Evolutionary conservation across 92 coral and sea anemone species (phyloP), one percentile per base, ranked within the genome.

Genomic region (Parazoanthus darwini): DNA sequence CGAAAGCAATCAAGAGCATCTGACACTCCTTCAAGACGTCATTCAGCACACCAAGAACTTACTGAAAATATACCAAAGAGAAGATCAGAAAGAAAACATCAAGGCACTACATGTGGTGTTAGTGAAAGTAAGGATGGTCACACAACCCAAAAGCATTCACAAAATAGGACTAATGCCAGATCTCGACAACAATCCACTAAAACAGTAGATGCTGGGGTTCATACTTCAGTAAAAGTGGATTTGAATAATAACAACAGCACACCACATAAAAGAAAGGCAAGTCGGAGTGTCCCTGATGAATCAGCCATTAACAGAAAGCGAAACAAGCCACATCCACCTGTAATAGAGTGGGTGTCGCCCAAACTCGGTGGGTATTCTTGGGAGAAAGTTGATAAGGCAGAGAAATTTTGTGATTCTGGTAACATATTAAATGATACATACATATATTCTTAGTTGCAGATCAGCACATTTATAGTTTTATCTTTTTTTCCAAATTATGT

Each of bases 241-340:
- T 20, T 86, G 4, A 81, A 89, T 38, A 44, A 76, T 56, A 63
- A 29, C 8, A 51, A 29, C 42, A 78, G 80, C 46, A 78, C 86
- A 33, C 87, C 93, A n/a, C 71, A 75, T 16, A 96, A 96, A 56
- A 86, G 99, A 66, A 96, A 96, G 85, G 99, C 99, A 74, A 96
- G 96, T 54, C 91, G 91, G 48, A 95, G 99, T 78, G 79, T 96
- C 14, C 96, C 98, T 51, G 99, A 96, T 85, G 96, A 91, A 50
- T 90, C 93, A 2, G 80, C 37, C 36, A 93, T 92, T 46, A 82
- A 88, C 1, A 82, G 79, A 46, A 96, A 96, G 80, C 91, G 87
- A 90, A 93, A 88, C 80, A 95, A 88, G 88, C 79, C 77, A 33
- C 78, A 78, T 36, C 23, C 46, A 23, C 76, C 88, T 16, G 67